Base-by-base conservation (phyloP, 2,113 vertebrate genomes). In the Peromyscus maniculatus region DNA sequence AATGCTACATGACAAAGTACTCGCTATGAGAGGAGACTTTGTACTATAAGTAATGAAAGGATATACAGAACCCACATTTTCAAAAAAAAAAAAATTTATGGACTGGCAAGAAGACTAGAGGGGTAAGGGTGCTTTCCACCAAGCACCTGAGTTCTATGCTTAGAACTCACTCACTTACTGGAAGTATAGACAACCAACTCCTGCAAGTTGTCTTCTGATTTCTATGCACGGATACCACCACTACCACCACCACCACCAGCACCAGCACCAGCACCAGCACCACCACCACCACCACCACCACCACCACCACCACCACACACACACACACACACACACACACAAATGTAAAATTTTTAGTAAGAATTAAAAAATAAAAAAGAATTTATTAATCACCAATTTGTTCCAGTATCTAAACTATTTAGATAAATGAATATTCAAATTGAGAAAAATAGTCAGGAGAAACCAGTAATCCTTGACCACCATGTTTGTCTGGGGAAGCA, bases 401-500 rank as follows among this genome's bases (percentile, higher is more conserved):
- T 74, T 19, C 57, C 28, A 88, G 83, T 62, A 93, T 89, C 26
- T 87, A 87, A 71, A 78, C 69, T 66, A 28, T 94, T 93, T 57
- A 84, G 64, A 31, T 21, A 66, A 87, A 49, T 87, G 17, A 52
- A 22, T 69, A 16, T 87, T 87, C 22, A 43, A 43, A 43, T 17
- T 84, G 80, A 84, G 80, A 39, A 57, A 24, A 78, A n/a, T 8
- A 62, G 21, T 83, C 22, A 83, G 80, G 6, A 83, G 7, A 83
- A 62, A 43, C 0, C 97, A 99, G 99, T 98, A 52, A 94, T 0
- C 93, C 57, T 4, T 92, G 89, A 99, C 98, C 10, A 99, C 98
- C 99, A 99, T 0, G 99, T 99, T 95, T 97, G 94, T 88, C 98
- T 99, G 96, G 99, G 99, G 36, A 99, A 99, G 98, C 96, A 99